Base-by-base conservation (phyloP, 2,113 vertebrate species). In the Hipposideros armiger region DNA sequence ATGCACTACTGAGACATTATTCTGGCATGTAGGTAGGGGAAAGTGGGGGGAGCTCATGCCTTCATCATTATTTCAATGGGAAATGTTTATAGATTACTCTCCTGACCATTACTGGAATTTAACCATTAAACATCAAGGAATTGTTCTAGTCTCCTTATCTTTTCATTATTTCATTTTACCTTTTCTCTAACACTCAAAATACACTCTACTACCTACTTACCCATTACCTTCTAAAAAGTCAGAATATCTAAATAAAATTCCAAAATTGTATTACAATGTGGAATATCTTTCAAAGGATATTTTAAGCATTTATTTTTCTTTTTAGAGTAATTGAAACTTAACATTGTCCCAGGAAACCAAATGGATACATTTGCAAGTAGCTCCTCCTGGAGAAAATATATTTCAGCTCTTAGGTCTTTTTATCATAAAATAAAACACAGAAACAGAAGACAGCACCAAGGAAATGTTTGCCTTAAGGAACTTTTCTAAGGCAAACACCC, bases 291-390 rank as follows among this genome's bases (percentile, higher is more conserved):
- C 26, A 73, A 73, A 94, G 11, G 19, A 50, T n/a, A 36, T 69
- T 60, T 67, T 64, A 4, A 60, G 73, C n/a, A n/a, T 80, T 77
- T 64, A 40, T 47, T 91, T 93, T 84, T 92, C 64, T 77, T 73
- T 73, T 83, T 66, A 85, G 81, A 93, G 20, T 70, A 77, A 73
- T 54, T 70, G 86, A 87, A 67, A 3, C 40, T 87, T 60, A 94
- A 36, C 64, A 96, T 77, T 87, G 76, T 73, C 36, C 67, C 62
- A 93, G 76, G 58, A 83, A 58, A 87, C 32, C 62, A 95, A 91
- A 64, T 77, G 62, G 36, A 83, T 90, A 47, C 40, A 76, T 82
- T 90, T 77, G n/a, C 45, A 95, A 90, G 76, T 64, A 76, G 54
- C 22, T 80, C 11, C 19, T 26, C 77, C 9, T 50, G 15, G 11